Percentiles rank a stretch among this genome's conserved stretches.
Evolutionary conservation across 2,888 invertebrate genomes (phyloP).

Genomic region (Aphodius granarius): DNA sequence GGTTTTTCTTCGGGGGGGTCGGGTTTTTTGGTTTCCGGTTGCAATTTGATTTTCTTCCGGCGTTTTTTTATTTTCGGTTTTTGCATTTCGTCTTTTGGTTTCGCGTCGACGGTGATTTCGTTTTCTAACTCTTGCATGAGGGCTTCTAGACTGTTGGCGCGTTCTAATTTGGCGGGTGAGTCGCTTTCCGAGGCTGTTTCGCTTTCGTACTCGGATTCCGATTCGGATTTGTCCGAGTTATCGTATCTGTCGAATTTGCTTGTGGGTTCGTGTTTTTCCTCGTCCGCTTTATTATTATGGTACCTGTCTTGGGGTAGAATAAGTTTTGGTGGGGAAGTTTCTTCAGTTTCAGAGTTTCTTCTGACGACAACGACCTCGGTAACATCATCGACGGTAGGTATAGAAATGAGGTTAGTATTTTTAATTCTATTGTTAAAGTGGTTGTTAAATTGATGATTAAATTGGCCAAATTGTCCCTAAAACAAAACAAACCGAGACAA

Average conservation of each 20-base stretch:
- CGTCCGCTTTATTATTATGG: constrained; percentile 33
- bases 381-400: constrained; percentile 52
- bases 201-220: constrained; percentile 45
- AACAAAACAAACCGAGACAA: constrained; percentile 25
- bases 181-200: constrained; percentile 46
- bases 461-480: constrained; percentile 41
- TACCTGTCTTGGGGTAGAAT: constrained; percentile 48
- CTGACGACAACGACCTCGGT: constrained; percentile 23
- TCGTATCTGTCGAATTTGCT: constrained; percentile 58
- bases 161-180: constrained; percentile 52
- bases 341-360: constrained; percentile 16
- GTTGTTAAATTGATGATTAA: no score
- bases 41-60: constrained; percentile 15
- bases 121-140: constrained; percentile 58
- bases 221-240: constrained; percentile 49
- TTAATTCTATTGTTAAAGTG: constrained; percentile 40
- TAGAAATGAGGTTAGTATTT: constrained; percentile 57
- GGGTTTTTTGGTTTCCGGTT: background rate
- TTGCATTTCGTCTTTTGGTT: constrained; percentile 28
- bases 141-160: constrained; percentile 56
- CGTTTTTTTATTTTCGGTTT: constrained; percentile 29
- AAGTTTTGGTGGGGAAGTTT: constrained; percentile 38
- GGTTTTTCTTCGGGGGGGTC: background rate
- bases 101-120: constrained; percentile 51
- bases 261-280: constrained; percentile 35